Evolutionary conservation across 1,140 invertebrate species (phyloP).

Genomic region (Drosophila micromelanica): DNA sequence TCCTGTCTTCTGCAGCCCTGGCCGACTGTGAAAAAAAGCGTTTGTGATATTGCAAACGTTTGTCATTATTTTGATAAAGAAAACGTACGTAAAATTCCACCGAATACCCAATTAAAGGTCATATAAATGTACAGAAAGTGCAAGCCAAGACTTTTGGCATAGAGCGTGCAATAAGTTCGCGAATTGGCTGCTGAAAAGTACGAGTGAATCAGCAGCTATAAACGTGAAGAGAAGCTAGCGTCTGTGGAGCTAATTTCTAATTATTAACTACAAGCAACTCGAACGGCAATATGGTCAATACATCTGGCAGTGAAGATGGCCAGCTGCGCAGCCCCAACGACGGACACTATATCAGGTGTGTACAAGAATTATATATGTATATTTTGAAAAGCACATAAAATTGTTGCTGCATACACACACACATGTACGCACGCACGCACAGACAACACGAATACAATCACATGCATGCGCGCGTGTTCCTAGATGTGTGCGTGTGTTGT

Average conservation of each 20-base stretch:
- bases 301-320: slow-evolving; percentile 83
- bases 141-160: slow-evolving; percentile 17
- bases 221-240: slow-evolving; percentile 14
- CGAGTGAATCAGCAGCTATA: slow-evolving; percentile 41
- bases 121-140: slow-evolving; percentile 48
- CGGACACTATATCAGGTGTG: slow-evolving; percentile 78
- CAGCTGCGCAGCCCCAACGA: slow-evolving; percentile 80
- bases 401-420: slow-evolving; percentile 78
- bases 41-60: slow-evolving; percentile 51
- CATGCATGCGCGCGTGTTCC: slow-evolving; percentile 26
- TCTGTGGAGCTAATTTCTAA: slow-evolving; percentile 30
- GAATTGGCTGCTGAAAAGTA: slow-evolving; percentile 17
- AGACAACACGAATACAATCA: slow-evolving; percentile 35
- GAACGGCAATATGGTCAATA: slow-evolving; percentile 63
- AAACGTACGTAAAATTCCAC: slow-evolving; percentile 52
- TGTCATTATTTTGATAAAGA: slow-evolving; percentile 56
- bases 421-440: slow-evolving; percentile 16
- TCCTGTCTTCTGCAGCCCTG: slow-evolving; percentile 45
- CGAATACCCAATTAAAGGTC: slow-evolving; percentile 44
- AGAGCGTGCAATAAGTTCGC: slow-evolving; percentile 25
- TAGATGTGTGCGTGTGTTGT: slow-evolving; percentile 44
- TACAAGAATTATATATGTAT: slow-evolving; percentile 47
- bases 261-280: slow-evolving; percentile 17
- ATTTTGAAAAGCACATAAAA: slow-evolving; percentile 60
- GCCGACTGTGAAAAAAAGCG: slow-evolving; percentile 47